Evolutionary conservation across 64 coral and sea anemone species (phyloP).

Genomic region (Montipora capricornis): DNA sequence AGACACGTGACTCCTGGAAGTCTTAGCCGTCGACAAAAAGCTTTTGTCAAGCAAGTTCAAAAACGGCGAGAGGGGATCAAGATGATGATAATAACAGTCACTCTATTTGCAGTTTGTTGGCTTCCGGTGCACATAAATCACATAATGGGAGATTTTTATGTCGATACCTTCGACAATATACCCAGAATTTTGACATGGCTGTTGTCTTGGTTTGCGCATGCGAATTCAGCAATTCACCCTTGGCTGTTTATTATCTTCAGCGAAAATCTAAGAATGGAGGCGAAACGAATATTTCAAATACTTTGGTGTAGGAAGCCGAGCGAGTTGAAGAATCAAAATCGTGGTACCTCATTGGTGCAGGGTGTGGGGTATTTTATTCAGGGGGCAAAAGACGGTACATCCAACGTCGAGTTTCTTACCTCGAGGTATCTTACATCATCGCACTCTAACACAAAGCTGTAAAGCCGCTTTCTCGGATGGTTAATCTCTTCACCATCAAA

Average conservation of each 20-base stretch:
- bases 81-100: slow-evolving; percentile 50
- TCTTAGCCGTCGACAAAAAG: not conserved
- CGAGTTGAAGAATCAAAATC: slow-evolving; percentile 33
- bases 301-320: not conserved
- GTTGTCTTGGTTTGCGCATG: slow-evolving; percentile 71
- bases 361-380: not conserved
- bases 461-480: not conserved
- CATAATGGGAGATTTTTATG: slow-evolving; percentile 18
- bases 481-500: too few species aligned
- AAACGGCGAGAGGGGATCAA: slow-evolving; percentile 48
- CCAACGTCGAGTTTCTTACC: not conserved
- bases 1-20: slow-evolving; percentile 42
- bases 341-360: slow-evolving; percentile 30
- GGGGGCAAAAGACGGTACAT: too few species aligned
- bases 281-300: not conserved
- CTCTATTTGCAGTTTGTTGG: slow-evolving; percentile 66
- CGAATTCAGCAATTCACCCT: slow-evolving; percentile 74
- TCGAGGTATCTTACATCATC: not conserved
- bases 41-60: slow-evolving; percentile 25
- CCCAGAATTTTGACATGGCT: not conserved
- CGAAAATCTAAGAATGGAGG: slow-evolving; percentile 34
- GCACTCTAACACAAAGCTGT: slow-evolving; percentile 4
- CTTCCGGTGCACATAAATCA: slow-evolving; percentile 60
- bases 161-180: not conserved
- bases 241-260: slow-evolving; percentile 77